Conservation (phyloP, 2,888 invertebrate genomes). For the Antheraea yamamai region DNA sequence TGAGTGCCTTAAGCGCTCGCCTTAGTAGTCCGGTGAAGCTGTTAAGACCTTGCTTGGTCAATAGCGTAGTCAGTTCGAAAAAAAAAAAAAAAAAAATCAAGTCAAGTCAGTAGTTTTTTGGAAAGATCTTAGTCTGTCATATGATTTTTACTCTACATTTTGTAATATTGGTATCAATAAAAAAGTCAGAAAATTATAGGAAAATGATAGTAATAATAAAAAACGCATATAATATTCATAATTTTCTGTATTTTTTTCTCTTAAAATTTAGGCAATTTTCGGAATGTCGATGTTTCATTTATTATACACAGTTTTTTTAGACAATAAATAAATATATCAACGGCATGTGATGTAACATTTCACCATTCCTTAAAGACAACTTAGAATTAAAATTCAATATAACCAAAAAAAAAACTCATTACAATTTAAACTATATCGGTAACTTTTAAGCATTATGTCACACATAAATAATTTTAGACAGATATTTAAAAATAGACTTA, state of each 20-base stretch:
- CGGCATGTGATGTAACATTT: conserved; percentile 63
- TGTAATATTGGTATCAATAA: too few species aligned
- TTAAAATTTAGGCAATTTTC: conserved; percentile 71
- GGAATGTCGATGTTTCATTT: conserved; percentile 48
- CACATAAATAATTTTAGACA: conserved; percentile 72
- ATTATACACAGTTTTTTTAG: conserved; percentile 56
- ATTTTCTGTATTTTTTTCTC: conserved; percentile 74
- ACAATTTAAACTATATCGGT: conserved; percentile 70
- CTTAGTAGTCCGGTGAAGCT: too few species aligned
- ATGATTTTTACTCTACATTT: too few species aligned
- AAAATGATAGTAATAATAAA: conserved; percentile 18
- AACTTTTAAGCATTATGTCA: conserved; percentile 75
- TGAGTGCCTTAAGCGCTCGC: too few species aligned
- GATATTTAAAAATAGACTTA: conserved; percentile 58
- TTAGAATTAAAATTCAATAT: conserved; percentile 34
- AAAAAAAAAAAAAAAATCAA: too few species aligned
- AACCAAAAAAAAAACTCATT: conserved; percentile 37
- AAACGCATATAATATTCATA: conserved; percentile 46
- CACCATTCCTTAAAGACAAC: conserved; percentile 9
- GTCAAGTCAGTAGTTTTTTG: too few species aligned
- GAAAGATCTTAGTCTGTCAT: too few species aligned
- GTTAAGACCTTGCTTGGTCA: too few species aligned
- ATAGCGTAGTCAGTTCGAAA: too few species aligned
- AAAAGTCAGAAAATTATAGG: background rate
- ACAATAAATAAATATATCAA: conserved; percentile 70